Evolutionary conservation across 2,888 invertebrate genomes (phyloP).

Genomic region (Criorhina ranunculi): DNA sequence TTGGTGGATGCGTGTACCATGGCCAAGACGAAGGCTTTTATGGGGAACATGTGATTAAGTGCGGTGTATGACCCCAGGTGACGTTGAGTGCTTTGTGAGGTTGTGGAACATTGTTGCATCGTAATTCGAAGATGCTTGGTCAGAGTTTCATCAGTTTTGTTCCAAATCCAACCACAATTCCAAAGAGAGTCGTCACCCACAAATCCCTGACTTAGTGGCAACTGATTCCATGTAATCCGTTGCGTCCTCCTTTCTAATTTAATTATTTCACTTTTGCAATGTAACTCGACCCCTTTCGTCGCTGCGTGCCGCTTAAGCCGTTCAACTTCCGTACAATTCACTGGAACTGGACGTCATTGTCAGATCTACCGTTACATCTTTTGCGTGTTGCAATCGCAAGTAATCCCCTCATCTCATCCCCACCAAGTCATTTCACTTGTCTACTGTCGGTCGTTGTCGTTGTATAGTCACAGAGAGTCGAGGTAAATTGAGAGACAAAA

Average conservation of each 20-base stretch:
- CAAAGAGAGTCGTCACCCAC: constrained; percentile 49
- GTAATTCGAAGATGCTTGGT: too few relatives aligned
- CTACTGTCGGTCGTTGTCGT: background rate
- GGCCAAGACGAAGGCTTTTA: background rate
- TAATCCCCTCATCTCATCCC: constrained; percentile 20
- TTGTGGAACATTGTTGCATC: constrained; percentile 31
- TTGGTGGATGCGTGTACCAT: constrained; percentile 47
- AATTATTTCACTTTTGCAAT: constrained; percentile 56
- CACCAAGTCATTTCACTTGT: constrained; percentile 25
- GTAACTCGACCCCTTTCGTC: constrained; percentile 22
- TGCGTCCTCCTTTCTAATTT: constrained; percentile 33
- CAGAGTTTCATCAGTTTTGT: too few relatives aligned
- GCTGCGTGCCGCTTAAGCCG: constrained; percentile 43
- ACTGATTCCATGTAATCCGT: constrained; percentile 65
- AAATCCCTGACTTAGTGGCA: constrained; percentile 57
- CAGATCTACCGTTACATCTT: constrained; percentile 50
- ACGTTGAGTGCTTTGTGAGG: constrained; percentile 61
- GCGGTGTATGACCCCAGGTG: constrained; percentile 69
- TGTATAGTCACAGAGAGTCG: constrained; percentile 1
- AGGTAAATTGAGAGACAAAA: constrained; percentile 47
- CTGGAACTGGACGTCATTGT: constrained; percentile 48
- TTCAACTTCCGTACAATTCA: constrained; percentile 46
- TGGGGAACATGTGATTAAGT: constrained; percentile 66
- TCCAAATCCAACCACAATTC: too few relatives aligned
- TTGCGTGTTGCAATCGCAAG: constrained; percentile 54